Evolutionary conservation across 2,113 vertebrate species (phyloP), one percentile per base, ranked within the genome.

Genomic region (Salvelinus fontinalis): DNA sequence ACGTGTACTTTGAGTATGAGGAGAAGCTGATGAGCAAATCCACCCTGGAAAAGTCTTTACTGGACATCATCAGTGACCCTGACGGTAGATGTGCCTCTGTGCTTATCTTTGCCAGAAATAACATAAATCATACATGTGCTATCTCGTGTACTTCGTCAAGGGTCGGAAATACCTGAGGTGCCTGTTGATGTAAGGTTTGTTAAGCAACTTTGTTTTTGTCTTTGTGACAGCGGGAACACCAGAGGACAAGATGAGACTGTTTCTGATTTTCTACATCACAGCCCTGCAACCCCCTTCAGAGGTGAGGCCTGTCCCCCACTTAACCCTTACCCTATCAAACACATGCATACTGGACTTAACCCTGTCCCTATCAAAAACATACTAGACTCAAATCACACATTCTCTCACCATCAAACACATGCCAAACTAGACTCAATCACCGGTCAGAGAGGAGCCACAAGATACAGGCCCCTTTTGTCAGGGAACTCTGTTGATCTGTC

Each of bases 1-100:
- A 99, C 83, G 93, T 98, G 29, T 99, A 99, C 93, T 99, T 99
- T 92, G 98, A 99, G 86, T 98, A 95, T 57, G 97, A 99, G 90
- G 98, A 99, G 90, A 99, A 98, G 90, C 94, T 99, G 88, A 99
- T 99, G 98, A 99, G 96, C 92, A 99, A 99, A 84, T 96, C 96
- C 12, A 97, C 96, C 70, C 86, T 99, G 81, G 97, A 99, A 86
- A 99, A 99, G 88, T 98, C 98, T 51, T 94, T 99, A 79, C 93
- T 99, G 90, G 98, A 99, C 86, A 94, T 99, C 89, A 98, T 99
- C 93, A 97, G 95, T 81, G 97, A 99, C 84, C 97, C 98, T 68
- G 96, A 99, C 76, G 98, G 98, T 99, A 91, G 88, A 94, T 91
- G 51, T 54, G 51, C 51, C 51, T 18, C 51, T 54, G 12, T 54